Base-by-base conservation (phyloP, 2,888 invertebrate species). In the Xanthia icteritia region DNA sequence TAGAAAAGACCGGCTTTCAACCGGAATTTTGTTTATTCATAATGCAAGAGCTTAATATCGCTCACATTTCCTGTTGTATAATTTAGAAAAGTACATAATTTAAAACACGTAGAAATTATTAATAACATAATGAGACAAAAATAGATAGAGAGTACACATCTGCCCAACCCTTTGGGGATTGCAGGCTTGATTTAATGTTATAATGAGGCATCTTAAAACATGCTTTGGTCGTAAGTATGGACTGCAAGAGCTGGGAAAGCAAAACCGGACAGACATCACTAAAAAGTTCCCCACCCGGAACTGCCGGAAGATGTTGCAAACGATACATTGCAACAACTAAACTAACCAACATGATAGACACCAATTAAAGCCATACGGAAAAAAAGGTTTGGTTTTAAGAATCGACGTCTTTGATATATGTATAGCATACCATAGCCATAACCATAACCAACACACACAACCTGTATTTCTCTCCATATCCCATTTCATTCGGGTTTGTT, bases 21-120 rank as follows among this genome's bases (percentile, higher is more conserved):
- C 51, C 69, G 67, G 78, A 76, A 79, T 77, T 17, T 65, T 2
- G 6, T 70, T 67, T 17, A 45, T 45, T 70, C 11, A 66, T 87
- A 79, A 83, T 77, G 68, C 70, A 87, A 75, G 39, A 64, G 45
- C 48, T 54, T 48, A 64, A 72, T 66, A 65, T 81, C 64, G 73
- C 31, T 70, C 56, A 65, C 54, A 69, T 74, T 85, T 72, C 77
- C 71, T 68, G 65, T 72, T 63, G n/a, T 51, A 61, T 36, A 42
- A 60, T 69, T 75, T 72, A 73, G 45, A 63, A 72, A 69, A 66
- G 13, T 20, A 45, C 1, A 36, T 51, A 31, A 36, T 67, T n/a
- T 17, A 11, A 51, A 58, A 80, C 51, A 77, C 63, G 58, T 76
- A 64, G 31, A 85, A 68, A 66, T 61, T 39, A 56, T 66, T 31